A percentile compares a stretch with the other conserved stretches of the same genome.
phyloP scores from a whole-genome alignment of 37 sponge, comb jelly and placozoan species.

The Hexactinellida sp. region DNA sequence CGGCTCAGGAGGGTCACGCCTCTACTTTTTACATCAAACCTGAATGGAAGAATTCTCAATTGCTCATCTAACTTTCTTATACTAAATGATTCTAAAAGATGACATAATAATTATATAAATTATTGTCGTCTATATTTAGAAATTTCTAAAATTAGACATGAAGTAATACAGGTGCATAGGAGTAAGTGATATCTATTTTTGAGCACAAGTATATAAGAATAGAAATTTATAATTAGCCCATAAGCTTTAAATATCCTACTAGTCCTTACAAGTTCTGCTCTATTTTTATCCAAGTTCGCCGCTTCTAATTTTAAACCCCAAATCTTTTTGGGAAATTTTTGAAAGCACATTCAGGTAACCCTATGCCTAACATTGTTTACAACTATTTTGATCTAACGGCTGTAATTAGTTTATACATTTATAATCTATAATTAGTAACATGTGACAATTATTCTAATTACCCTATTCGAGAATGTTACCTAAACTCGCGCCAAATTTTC shows the following conservation, averaged over 20 bases:
- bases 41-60: too few species aligned
- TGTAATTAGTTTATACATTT: neutral
- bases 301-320: neutral
- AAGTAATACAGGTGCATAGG: neutral
- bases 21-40: too few species aligned
- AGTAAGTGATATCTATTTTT: conserved; percentile 6
- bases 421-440: neutral
- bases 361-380: neutral
- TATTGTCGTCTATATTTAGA: conserved; percentile 11
- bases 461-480: too few species aligned
- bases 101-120: too few species aligned
- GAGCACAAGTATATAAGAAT: neutral
- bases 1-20: too few species aligned
- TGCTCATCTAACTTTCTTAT: too few species aligned
- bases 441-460: neutral
- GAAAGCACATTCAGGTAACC: neutral
- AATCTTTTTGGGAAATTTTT: neutral
- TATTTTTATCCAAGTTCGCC: neutral
- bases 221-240: neutral
- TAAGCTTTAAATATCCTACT: neutral
- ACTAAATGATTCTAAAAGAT: too few species aligned
- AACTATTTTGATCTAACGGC: neutral
- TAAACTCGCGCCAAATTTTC: too few species aligned
- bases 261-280: neutral
- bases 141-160: neutral